Evolutionary conservation across 92 coral and sea anemone genomes (phyloP).

Genomic region (Diadumene lineata): DNA sequence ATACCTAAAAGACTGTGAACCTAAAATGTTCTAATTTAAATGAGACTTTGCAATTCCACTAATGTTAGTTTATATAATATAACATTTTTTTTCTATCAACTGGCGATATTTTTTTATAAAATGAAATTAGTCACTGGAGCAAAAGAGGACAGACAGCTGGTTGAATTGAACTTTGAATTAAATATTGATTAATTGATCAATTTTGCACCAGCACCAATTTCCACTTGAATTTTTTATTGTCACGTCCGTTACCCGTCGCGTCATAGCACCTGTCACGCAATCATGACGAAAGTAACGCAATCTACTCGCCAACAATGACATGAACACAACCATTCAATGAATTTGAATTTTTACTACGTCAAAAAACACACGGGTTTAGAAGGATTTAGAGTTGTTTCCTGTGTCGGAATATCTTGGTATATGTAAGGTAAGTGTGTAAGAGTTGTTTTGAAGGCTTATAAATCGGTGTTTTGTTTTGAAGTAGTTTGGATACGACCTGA

Average conservation of each 20-base stretch:
- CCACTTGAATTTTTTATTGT: background rate
- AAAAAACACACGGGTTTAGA: constrained; percentile 1
- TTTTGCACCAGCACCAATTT: too few relatives aligned
- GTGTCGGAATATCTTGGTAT: background rate
- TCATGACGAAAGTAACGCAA: constrained; percentile 33
- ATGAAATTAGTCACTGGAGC: too few relatives aligned
- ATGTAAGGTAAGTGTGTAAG: constrained; percentile 18
- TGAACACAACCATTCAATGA: background rate
- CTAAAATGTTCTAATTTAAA: too few relatives aligned
- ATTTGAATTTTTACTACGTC: background rate
- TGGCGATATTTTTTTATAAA: too few relatives aligned
- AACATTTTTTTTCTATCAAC: too few relatives aligned
- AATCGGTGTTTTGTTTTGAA: background rate
- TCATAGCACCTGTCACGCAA: constrained; percentile 12
- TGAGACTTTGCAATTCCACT: too few relatives aligned
- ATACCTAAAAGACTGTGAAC: too few relatives aligned
- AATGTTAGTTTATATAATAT: too few relatives aligned
- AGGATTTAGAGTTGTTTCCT: background rate
- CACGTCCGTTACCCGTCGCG: background rate
- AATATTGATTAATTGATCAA: too few relatives aligned
- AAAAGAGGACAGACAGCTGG: too few relatives aligned
- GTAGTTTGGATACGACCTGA: background rate
- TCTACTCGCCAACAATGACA: background rate
- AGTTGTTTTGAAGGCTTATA: background rate
- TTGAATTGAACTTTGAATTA: too few relatives aligned